phyloP scores from a whole-genome alignment of 2,888 invertebrate genomes.

The Synanthedon tipuliformis region DNA sequence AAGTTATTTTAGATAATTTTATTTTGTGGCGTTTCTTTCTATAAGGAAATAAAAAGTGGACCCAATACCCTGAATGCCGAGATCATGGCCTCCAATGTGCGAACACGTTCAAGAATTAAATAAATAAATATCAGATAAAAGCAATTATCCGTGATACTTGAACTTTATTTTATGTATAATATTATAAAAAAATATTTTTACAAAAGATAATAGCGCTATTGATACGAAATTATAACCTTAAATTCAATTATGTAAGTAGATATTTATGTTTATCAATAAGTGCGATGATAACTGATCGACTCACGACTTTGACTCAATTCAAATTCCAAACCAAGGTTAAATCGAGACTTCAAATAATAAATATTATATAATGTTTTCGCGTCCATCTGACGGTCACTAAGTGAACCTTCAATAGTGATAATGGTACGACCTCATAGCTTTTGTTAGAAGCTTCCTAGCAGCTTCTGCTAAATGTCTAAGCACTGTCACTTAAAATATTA shows the following conservation, averaged over 20 bases:
- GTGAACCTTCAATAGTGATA: no score
- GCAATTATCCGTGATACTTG: not conserved
- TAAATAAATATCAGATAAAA: not conserved
- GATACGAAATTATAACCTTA: not conserved
- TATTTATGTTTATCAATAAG: not conserved
- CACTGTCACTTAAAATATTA: no score
- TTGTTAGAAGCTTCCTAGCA: no score
- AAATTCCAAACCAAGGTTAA: not conserved
- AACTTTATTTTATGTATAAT: not conserved
- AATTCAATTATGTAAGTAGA: not conserved
- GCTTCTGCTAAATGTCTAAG: no score
- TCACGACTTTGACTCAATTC: conserved; percentile 11
- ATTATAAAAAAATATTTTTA: not conserved
- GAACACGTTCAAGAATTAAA: no score
- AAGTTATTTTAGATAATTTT: no score
- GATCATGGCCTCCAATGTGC: no score
- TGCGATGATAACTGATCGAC: conserved; percentile 6
- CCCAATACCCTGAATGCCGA: no score
- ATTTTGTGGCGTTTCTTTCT: no score
- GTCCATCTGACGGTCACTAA: not conserved
- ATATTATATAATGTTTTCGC: not conserved
- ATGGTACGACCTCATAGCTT: no score
- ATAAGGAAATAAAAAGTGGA: no score
- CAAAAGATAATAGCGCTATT: not conserved
- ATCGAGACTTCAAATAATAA: not conserved